Evolutionary conservation across 2,113 vertebrate genomes (phyloP).

Genomic region (Aix galericulata): DNA sequence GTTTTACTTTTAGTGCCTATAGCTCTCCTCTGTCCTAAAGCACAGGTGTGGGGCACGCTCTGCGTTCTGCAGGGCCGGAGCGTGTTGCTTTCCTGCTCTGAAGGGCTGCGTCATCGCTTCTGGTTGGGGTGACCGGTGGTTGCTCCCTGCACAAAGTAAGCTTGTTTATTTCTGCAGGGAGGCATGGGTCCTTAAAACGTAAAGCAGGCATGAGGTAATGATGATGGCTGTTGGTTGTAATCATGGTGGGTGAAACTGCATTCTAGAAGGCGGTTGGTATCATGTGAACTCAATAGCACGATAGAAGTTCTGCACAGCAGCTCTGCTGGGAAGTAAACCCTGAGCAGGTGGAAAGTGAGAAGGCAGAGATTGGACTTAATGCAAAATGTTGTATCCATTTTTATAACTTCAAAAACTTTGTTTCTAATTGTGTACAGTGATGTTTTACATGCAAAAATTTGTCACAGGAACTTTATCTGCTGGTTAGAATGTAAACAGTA

Average conservation of each 20-base stretch:
- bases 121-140: rapidly evolving
- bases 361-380: background rate
- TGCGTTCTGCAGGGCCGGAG: rapidly evolving
- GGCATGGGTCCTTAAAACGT: rapidly evolving
- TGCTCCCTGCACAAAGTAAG: rapidly evolving
- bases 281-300: background rate
- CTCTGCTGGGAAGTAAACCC: rapidly evolving
- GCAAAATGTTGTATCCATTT: background rate
- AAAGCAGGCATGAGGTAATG: background rate
- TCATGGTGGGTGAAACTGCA: too few relatives aligned
- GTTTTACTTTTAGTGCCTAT: background rate
- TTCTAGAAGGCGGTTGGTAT: background rate
- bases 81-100: rapidly evolving
- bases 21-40: background rate
- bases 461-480: background rate
- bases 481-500: background rate
- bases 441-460: background rate
- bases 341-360: background rate
- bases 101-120: rapidly evolving
- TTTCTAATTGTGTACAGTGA: background rate
- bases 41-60: rapidly evolving
- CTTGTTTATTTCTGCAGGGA: background rate
- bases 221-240: rapidly evolving
- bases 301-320: rapidly evolving
- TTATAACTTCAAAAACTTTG: background rate